A percentile compares a stretch with the other conserved stretches of the same genome.
These are phyloP conservation scores for Symphodus melops DNA, from an alignment of 2,113 vertebrate species.

Conservation along the genomic window DNA sequence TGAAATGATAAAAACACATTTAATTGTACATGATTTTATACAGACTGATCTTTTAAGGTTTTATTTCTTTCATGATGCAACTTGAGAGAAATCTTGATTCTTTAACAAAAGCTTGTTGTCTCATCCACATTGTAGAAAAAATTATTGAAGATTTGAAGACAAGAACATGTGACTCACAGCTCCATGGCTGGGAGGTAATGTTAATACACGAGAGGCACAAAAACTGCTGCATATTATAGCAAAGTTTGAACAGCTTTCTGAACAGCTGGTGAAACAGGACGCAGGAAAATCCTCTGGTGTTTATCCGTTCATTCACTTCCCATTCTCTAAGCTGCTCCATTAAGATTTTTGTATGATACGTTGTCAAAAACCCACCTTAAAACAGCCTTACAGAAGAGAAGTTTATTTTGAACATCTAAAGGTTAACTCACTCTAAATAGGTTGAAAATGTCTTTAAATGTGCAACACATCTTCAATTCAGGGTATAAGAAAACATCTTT, in stretches of 20 bases:
- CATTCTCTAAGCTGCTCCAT: slow-evolving; percentile 21
- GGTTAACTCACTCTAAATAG: background rate
- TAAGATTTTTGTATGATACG: slow-evolving; percentile 14
- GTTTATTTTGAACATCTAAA: slow-evolving; percentile 1
- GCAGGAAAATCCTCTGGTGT: slow-evolving; percentile 4
- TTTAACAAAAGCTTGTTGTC: background rate
- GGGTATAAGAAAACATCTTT: slow-evolving; percentile 12
- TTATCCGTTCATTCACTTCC: background rate
- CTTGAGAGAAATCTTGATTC: background rate
- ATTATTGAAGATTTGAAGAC: background rate
- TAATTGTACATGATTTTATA: too few relatives aligned
- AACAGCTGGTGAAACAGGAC: slow-evolving; percentile 22
- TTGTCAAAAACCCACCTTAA: background rate
- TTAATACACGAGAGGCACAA: background rate
- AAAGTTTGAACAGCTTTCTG: slow-evolving; percentile 1
- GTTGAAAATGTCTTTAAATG: background rate
- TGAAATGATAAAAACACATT: too few relatives aligned
- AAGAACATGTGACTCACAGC: background rate
- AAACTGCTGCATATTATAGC: background rate
- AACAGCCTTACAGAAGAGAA: background rate
- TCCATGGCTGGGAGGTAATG: background rate
- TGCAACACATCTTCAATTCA: slow-evolving; percentile 11
- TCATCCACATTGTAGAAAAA: background rate
- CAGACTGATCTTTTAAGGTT: too few relatives aligned
- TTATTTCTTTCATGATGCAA: background rate